Percentiles rank a stretch among this genome's conserved stretches.
phyloP scores from a whole-genome alignment of 2,797 vertebrate genomes.

The Trachurus trachurus region DNA sequence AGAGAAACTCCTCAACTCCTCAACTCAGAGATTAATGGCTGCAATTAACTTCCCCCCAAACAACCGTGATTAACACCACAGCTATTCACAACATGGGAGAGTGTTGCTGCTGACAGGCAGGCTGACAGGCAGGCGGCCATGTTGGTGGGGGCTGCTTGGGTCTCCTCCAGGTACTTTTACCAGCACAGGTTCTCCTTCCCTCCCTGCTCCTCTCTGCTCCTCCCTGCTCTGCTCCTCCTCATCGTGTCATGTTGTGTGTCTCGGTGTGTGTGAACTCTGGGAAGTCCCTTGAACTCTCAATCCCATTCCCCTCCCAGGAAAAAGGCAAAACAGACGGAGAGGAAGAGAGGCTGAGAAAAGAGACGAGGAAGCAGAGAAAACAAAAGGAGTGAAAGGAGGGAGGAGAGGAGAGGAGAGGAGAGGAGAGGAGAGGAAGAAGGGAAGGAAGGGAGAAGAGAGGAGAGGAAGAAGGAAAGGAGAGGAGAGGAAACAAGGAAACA shows the following conservation, averaged over 20 bases:
- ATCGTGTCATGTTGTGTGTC: conserved; percentile 55
- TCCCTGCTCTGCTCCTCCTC: neutral
- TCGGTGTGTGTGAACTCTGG: conserved; percentile 82
- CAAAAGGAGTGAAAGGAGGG: conserved; percentile 15
- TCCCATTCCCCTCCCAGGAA: conserved; percentile 63
- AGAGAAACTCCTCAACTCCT: too few relatives aligned
- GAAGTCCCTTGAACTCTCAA: conserved; percentile 85
- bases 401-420: neutral
- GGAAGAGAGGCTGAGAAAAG: conserved; percentile 47
- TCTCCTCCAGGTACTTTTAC: conserved; percentile 80
- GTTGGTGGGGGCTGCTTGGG: conserved; percentile 46
- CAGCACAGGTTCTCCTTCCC: conserved; percentile 67
- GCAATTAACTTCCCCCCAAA: neutral
- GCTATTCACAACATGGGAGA: conserved; percentile 11
- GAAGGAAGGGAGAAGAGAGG: too few relatives aligned
- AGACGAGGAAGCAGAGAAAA: conserved; percentile 42
- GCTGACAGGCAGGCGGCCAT: neutral
- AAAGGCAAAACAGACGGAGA: conserved; percentile 55
- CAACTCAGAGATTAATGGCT: neutral
- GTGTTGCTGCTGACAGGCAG: neutral
- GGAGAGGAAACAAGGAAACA: too few relatives aligned
- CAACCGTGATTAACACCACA: neutral
- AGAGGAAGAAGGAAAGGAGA: too few relatives aligned
- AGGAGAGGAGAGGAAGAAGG: too few relatives aligned
- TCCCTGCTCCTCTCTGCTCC: conserved; percentile 20